Evolutionary conservation across 2,888 invertebrate genomes (phyloP), one percentile per base, ranked within the genome.

Genomic region (Acanthoscelides obtectus): DNA sequence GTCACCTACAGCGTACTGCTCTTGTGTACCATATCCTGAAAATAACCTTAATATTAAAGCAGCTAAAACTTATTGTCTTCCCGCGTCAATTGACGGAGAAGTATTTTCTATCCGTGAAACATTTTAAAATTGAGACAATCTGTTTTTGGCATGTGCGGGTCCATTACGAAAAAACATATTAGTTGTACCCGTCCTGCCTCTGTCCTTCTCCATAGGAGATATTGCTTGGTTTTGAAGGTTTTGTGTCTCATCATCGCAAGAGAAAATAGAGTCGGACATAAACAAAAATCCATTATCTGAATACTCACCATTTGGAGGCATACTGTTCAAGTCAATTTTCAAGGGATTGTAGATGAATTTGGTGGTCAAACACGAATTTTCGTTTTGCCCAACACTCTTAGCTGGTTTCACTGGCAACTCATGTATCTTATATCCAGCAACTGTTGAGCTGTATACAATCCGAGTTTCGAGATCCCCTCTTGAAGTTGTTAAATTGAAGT

Each of bases 1-100:
- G 82, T 97, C 97, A 0, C 98, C 98, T 2, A 96, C 87, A 0
- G 95, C 92, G 81, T 97, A 98, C 83, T 94, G 94, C 84, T 98
- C 96, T 83, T 95, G 95, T 0, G 95, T 94, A 63, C 94, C 95
- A 78, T 90, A 88, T 21, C 92, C 91, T 91, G 22, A 80, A 8
- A 81, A 78, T 73, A 71, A 72, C 1, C 8, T 8, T 12, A 66
- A 19, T 12, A 20, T 17, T 22, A 21, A 66, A 21, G 20, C 20
- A n/a, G n/a, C 65, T 64, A 5, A n/a, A n/a, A n/a, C n/a, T n/a
- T n/a, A n/a, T n/a, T n/a, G n/a, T n/a, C n/a, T n/a, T n/a, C n/a
- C n/a, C n/a, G n/a, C n/a, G n/a, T n/a, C n/a, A n/a, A n/a, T n/a
- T n/a, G n/a, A n/a, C n/a, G n/a, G n/a, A n/a, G n/a, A n/a, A n/a